Evolutionary conservation across 2,113 vertebrate genomes (phyloP).

Genomic region (Mystacornis crossleyi): DNA sequence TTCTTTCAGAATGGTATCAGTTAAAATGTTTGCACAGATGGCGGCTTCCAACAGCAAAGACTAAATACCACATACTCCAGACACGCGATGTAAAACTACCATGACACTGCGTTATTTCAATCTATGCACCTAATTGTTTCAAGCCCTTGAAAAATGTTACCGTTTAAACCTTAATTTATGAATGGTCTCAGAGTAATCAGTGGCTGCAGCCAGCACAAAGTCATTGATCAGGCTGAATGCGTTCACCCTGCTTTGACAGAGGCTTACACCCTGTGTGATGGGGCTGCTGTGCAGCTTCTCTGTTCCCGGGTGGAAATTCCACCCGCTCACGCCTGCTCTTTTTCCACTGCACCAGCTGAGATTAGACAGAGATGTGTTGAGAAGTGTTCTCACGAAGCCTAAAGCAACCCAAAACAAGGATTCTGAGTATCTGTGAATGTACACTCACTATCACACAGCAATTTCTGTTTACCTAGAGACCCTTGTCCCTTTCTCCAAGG

Average conservation of each 20-base stretch:
- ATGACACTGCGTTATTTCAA: neutral
- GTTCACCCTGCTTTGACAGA: neutral
- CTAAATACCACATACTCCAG: neutral
- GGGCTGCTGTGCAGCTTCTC: neutral
- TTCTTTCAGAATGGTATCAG: neutral
- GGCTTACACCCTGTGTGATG: neutral
- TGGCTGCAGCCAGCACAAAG: neutral
- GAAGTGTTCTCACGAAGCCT: neutral
- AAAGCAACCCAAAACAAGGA: neutral
- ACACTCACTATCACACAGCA: neutral
- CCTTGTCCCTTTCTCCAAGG: neutral
- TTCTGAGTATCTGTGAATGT: neutral
- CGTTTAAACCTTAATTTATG: neutral
- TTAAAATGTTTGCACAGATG: slow-evolving; percentile 2
- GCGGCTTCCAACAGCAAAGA: neutral
- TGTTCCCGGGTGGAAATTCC: neutral
- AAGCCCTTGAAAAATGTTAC: neutral
- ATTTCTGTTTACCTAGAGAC: neutral
- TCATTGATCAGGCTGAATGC: neutral
- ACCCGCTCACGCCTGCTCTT: neutral
- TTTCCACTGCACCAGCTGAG: neutral
- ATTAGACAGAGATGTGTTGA: neutral
- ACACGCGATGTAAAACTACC: neutral
- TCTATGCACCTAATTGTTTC: neutral
- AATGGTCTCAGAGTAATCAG: neutral